Conservation (phyloP, 1,140 invertebrate genomes). For the Antheraea mylitta region DNA sequence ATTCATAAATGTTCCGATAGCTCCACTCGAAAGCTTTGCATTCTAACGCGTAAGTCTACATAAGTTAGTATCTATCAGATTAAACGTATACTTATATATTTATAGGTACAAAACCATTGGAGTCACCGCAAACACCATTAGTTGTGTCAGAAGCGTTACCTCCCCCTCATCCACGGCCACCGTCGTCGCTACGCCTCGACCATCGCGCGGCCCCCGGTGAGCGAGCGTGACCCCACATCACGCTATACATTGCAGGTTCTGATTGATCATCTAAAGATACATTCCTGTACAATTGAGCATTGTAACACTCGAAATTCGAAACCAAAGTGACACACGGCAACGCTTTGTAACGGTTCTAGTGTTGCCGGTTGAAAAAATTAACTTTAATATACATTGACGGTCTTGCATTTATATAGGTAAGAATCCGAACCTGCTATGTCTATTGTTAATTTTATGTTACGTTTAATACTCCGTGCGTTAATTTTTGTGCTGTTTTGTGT, state of each 20-base stretch:
- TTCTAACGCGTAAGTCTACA: no score
- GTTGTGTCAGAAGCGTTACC: constrained; percentile 76
- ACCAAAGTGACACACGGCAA: background rate
- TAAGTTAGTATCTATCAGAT: no score
- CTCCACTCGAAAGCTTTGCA: no score
- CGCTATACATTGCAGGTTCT: constrained; percentile 61
- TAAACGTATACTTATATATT: constrained; percentile 9
- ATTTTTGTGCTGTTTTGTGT: constrained; percentile 67
- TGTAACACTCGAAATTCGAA: constrained; percentile 7
- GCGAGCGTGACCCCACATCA: constrained; percentile 76
- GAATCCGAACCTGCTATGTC: constrained; percentile 60
- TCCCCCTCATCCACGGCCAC: constrained; percentile 76
- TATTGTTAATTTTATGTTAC: constrained; percentile 52
- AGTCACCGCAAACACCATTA: constrained; percentile 90
- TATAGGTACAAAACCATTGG: constrained; percentile 87
- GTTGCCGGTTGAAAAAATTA: background rate
- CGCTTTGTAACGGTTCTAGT: background rate
- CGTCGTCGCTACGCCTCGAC: constrained; percentile 78
- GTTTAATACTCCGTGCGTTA: constrained; percentile 58
- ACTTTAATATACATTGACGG: background rate
- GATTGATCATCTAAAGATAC: constrained; percentile 42
- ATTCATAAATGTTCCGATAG: no score
- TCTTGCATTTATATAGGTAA: constrained; percentile 1
- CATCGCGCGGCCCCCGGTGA: constrained; percentile 83
- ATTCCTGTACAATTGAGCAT: constrained; percentile 39